Base-by-base conservation (phyloP, 2,888 invertebrate genomes). In the Caenorhabditis parvicauda region DNA sequence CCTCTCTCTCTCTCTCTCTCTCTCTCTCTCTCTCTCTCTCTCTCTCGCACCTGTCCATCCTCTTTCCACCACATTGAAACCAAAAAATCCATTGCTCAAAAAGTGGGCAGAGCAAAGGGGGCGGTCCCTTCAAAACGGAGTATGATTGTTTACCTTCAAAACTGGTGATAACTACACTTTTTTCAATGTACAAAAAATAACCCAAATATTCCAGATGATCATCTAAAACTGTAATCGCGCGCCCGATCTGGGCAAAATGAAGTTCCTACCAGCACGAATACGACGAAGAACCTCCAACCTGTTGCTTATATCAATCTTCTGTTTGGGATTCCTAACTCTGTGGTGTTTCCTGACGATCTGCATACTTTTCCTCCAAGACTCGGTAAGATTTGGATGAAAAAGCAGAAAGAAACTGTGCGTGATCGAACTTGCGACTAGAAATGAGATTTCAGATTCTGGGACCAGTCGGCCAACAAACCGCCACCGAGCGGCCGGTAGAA, bases 321-420 rank as follows among this genome's bases (percentile, higher is more conserved):
- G 67, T 9, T 46, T 79, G 37, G 73, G 63, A 17, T 81, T 81
- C 54, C 54, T 79, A 22, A 35, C 66, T 25, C 44, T 63, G 35
- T 81, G 81, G 81, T 67, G 64, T 52, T 60, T 75, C 27, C 53
- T 81, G 27, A 78, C 81, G 4, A 27, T 81, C 17, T 42, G 69
- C 19, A 69, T 81, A 32, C 56, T 81, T 2, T 70, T 71, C 29
- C 55, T 75, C 21, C 75, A 79, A 56, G 79, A 81, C 41, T 46
- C 56, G 45, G 70, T 76, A 28, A 54, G 64, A 53, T 25, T 19
- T 22, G 19, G 14, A 17, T 32, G 32, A 32, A n/a, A 32, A 32
- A 32, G n/a, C 9, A 32, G n/a, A 32, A n/a, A 9, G 35, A 32
- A n/a, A n/a, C n/a, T n/a, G n/a, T n/a, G n/a, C n/a, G n/a, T 1